Evolutionary conservation across 2,888 invertebrate species (phyloP).

Genomic region (Atethmia centrago): DNA sequence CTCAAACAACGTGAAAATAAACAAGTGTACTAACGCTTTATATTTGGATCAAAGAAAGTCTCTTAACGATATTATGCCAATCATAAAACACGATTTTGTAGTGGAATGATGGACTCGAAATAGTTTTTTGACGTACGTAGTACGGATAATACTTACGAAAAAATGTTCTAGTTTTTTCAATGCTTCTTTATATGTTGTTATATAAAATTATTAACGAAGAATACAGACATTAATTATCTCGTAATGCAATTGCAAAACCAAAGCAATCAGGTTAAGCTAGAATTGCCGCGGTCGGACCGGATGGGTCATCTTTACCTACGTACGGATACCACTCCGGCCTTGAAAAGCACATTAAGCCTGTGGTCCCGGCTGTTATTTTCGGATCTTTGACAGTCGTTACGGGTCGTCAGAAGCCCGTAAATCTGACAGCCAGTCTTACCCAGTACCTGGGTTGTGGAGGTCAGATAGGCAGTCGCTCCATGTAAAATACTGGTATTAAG

Average conservation of each 20-base stretch:
- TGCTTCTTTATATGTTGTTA: neutral
- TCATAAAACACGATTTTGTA: constrained; percentile 18
- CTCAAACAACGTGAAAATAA: constrained; percentile 7
- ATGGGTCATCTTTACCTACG: too few relatives aligned
- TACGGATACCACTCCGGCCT: too few relatives aligned
- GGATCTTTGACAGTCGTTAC: too few relatives aligned
- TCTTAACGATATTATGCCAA: neutral
- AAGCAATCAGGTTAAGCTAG: too few relatives aligned
- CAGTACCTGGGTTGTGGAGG: too few relatives aligned
- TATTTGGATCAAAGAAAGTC: constrained; percentile 19
- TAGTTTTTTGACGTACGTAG: neutral
- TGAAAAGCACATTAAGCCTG: too few relatives aligned
- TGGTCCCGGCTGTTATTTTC: too few relatives aligned
- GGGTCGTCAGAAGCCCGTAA: too few relatives aligned
- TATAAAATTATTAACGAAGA: neutral
- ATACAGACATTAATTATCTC: neutral
- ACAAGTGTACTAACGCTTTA: constrained; percentile 21
- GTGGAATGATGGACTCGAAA: constrained; percentile 3
- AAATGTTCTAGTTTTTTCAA: neutral
- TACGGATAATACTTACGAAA: neutral
- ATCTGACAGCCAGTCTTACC: too few relatives aligned
- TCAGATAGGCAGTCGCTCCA: too few relatives aligned
- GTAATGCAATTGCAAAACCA: neutral
- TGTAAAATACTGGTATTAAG: too few relatives aligned
- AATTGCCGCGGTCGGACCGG: too few relatives aligned